phyloP scores from a whole-genome alignment of 2,888 invertebrate genomes.

The Andrena flavipes region DNA sequence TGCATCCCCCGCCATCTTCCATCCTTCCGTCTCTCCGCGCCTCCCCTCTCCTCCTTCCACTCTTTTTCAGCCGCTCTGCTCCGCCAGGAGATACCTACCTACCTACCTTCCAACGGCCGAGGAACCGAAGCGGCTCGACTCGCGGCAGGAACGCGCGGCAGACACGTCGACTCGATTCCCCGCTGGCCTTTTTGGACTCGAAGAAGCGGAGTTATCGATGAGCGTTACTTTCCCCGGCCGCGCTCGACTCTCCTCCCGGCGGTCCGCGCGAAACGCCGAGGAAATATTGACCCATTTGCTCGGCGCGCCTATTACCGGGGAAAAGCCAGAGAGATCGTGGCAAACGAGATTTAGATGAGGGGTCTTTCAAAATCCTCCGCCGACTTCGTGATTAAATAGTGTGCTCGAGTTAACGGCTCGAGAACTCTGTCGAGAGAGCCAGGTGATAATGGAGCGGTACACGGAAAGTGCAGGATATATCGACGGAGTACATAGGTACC shows the following conservation, averaged over 20 bases:
- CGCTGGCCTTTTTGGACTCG: slow-evolving; percentile 28
- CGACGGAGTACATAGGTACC: background rate
- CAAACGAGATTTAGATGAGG: slow-evolving; percentile 4
- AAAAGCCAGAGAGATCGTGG: background rate
- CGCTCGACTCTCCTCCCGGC: background rate
- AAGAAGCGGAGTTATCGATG: slow-evolving; percentile 37
- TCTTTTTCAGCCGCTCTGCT: background rate
- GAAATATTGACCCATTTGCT: slow-evolving; percentile 19
- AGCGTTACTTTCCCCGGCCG: slow-evolving; percentile 36
- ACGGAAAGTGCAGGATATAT: background rate
- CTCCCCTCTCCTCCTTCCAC: background rate
- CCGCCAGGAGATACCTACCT: slow-evolving; percentile 1
- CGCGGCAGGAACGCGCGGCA: slow-evolving; percentile 22
- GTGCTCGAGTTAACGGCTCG: background rate
- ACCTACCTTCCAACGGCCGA: slow-evolving; percentile 27
- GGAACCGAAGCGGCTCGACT: slow-evolving; percentile 14
- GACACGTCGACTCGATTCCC: slow-evolving; percentile 23
- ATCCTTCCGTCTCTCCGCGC: slow-evolving; percentile 1
- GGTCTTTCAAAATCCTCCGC: background rate
- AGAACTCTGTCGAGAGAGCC: background rate
- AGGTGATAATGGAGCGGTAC: background rate
- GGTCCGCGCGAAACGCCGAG: background rate
- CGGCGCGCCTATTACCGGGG: background rate
- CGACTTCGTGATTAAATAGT: background rate
- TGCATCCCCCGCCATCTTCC: slow-evolving; percentile 37